These are phyloP conservation scores for Ladona fulva DNA, from an alignment of 1,140 invertebrate species.

Conservation along the genomic window DNA sequence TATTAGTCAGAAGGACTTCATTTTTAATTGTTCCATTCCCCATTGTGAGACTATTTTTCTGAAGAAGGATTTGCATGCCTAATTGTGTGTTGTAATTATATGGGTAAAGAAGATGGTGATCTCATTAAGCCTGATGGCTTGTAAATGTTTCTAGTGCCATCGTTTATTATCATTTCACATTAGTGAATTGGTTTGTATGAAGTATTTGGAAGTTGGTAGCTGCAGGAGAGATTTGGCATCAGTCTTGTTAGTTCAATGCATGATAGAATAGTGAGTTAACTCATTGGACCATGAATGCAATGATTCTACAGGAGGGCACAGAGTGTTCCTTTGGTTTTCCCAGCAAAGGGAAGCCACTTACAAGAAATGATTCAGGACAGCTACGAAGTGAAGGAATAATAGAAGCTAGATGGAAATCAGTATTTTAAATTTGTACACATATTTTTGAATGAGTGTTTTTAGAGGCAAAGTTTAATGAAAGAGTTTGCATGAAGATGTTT, in stretches of 20 bases:
- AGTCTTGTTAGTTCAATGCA: background rate
- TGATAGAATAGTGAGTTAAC: background rate
- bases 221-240: background rate
- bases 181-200: background rate
- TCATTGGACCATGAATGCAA: background rate
- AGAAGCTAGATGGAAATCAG: background rate
- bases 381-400: background rate
- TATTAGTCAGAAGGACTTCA: background rate
- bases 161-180: background rate
- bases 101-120: slow-evolving; percentile 5
- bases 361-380: background rate
- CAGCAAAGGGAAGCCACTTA: no score
- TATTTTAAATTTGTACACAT: slow-evolving; percentile 9
- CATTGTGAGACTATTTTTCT: background rate
- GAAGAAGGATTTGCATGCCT: background rate
- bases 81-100: background rate
- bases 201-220: background rate
- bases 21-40: background rate
- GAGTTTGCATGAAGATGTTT: slow-evolving; percentile 6
- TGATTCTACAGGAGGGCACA: no score
- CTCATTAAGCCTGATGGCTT: background rate
- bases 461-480: slow-evolving; percentile 7
- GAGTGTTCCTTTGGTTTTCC: no score
- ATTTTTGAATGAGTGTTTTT: slow-evolving; percentile 10
- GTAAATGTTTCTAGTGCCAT: background rate